Conservation (phyloP, 2,797 vertebrate species). For the Moxostoma hubbsi region DNA sequence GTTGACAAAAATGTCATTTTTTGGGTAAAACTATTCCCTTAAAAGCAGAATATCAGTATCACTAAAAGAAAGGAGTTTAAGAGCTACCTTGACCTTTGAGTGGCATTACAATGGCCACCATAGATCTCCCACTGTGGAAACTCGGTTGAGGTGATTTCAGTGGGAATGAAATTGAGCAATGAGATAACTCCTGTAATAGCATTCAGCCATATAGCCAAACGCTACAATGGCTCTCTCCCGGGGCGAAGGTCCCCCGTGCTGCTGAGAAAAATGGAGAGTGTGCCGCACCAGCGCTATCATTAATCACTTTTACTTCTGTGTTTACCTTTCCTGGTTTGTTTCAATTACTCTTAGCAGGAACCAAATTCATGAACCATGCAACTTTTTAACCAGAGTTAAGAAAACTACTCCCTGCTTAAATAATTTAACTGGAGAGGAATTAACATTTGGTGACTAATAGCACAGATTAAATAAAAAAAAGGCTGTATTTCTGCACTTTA, state of each 20-base stretch:
- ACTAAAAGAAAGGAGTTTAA: conserved; percentile 9
- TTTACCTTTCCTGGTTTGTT: conserved; percentile 51
- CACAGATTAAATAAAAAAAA: conserved; percentile 15
- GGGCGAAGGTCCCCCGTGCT: conserved; percentile 11
- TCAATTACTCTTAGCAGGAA: conserved; percentile 52
- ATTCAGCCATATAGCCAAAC: conserved; percentile 17
- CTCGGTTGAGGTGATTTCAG: conserved; percentile 6
- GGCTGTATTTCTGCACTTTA: conserved; percentile 10
- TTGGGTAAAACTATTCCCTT: neutral
- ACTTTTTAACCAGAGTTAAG: conserved; percentile 41
- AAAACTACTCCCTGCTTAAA: conserved; percentile 29
- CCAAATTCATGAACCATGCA: conserved; percentile 48
- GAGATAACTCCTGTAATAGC: conserved; percentile 37
- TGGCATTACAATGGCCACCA: conserved; percentile 36
- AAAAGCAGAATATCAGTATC: neutral
- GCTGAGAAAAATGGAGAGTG: conserved; percentile 46
- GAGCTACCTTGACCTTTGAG: neutral
- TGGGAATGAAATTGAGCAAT: conserved; percentile 45
- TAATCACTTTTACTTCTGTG: conserved; percentile 53
- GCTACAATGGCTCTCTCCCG: conserved; percentile 39
- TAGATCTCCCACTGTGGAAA: conserved; percentile 34
- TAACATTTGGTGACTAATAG: conserved; percentile 39
- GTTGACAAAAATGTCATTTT: no score
- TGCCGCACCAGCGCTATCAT: conserved; percentile 18
- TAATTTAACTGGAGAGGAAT: conserved; percentile 16